Base-by-base conservation (phyloP, 35 echinoderm and acorn worm genomes). In the Apostichopus californicus region DNA sequence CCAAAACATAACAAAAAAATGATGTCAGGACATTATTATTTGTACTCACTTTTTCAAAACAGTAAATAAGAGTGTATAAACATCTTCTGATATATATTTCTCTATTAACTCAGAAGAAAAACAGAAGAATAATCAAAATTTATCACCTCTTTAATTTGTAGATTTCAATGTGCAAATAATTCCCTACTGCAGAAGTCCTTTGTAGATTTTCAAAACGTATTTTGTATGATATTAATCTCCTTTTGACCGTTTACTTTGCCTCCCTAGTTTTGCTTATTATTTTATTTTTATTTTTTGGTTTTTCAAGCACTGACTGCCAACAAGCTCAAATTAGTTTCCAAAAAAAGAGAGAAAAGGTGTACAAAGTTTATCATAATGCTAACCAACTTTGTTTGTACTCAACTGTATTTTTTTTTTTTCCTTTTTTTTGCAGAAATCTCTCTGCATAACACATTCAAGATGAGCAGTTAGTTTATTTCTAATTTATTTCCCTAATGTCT, bases 31-130 rank as follows among this genome's bases (percentile, higher is more conserved):
- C 9, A 68, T 18, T 14, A 68, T 46, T 8, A 68, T 14, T 68
- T 75, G n/a, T 18, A 75, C 71, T 75, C 58, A 61, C 58, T 75
- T 75, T 75, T 75, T 18, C 64, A 68, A 75, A 75, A 75, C 71
- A 75, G 71, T 75, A 75, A 75, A 75, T 75, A 20, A 75, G 71
- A 14, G 15, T 75, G 17, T 75, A 20, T 75, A 22, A 75, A 75
- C 26, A 28, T 28, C 71, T 75, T 75, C 58, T 61, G 58, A 61
- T 61, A 68, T 20, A 20, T 75, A 75, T 18, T 75, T 75, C 71
- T 46, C 34, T 46, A 3, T 46, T 46, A 46, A 46, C 34, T 46
- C 3, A 46, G 34, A 46, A 46, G 34, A 46, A 46, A 46, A 46
- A 4, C 34, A 46, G 34, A 46, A 46, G 34, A 46, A 46, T 46